Base-by-base conservation (phyloP, 1,140 invertebrate species). In the Rhagoletis pomonella region DNA sequence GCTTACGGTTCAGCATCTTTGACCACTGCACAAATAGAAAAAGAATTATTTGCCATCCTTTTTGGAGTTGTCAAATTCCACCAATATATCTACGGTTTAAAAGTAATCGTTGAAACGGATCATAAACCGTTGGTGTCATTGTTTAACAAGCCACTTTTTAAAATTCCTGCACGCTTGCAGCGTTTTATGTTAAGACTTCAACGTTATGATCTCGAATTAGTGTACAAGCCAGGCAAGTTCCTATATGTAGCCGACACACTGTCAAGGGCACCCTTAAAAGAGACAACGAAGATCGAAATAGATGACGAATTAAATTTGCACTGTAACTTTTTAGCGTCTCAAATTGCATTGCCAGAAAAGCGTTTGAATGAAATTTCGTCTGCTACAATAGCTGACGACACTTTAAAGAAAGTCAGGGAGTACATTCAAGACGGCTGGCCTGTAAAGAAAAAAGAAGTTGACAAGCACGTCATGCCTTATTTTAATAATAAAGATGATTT, bases 191-290 rank as follows among this genome's bases (percentile, higher is more conserved):
- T 94, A 6, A 89, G 89, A 87, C 77, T 94, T 65, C 91, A 92
- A 87, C 77, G 88, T 85, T 94, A 93, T 90, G 90, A 94, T 88
- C 90, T 94, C 62, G 88, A 90, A 47, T 88, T 94, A 4, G 58
- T 85, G n/a, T 94, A 93, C 88, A 90, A 89, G 88, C 91, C 90
- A 47, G 94, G 94, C 7, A 94, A 93, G 90, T 89, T 91, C 44
- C 89, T 94, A 89, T 92, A 90, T 88, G 89, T 94, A 58, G 90
- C 93, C 84, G 93, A 94, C 90, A 92, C 91, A 19, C 90, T 93
- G 5, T 87, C 86, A 7, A 69, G 86, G 47, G 64, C 65, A 10
- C 86, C 86, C 7, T 39, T 87, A 6, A 58, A 77, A 10, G 67
- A 87, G 58, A n/a, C 12, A 55, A 42, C 19, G 6, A 58, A 73